These are phyloP conservation scores for Caenorhabditis panamensis DNA, from an alignment of 2,888 invertebrate species.

Conservation along the genomic window DNA sequence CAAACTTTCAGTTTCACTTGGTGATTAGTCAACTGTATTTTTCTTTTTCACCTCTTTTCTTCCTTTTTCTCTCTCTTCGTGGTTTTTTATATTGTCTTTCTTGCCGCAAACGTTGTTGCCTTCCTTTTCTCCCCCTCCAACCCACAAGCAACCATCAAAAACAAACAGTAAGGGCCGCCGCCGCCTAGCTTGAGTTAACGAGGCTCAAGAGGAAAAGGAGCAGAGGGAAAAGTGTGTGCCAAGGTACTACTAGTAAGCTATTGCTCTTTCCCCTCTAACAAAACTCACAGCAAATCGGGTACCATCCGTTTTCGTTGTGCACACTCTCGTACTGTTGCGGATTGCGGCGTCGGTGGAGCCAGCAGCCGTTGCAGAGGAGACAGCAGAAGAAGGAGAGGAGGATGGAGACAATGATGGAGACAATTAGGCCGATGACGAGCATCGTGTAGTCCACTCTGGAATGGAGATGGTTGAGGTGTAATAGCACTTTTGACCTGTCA, in stretches of 20 bases:
- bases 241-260: conserved; percentile 35
- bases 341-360: conserved; percentile 79
- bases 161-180: conserved; percentile 44
- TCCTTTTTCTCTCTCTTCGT: no score
- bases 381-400: conserved; percentile 79
- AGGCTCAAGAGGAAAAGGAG: conserved; percentile 35
- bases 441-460: conserved; percentile 80
- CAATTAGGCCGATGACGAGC: conserved; percentile 78
- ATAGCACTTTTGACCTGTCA: no score
- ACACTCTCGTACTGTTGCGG: conserved; percentile 80
- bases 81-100: no score
- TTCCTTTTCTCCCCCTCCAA: no score
- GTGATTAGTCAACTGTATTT: conserved; percentile 48
- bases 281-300: conserved; percentile 80
- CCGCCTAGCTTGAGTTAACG: no score
- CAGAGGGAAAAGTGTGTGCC: conserved; percentile 35
- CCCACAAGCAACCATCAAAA: not conserved
- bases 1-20: conserved; percentile 49
- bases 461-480: no score
- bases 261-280: no score
- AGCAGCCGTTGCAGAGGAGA: conserved; percentile 80
- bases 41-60: conserved; percentile 12
- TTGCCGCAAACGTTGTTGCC: conserved; percentile 18
- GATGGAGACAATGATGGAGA: conserved; percentile 77
- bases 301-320: conserved; percentile 75